Base-by-base conservation (phyloP, 2,113 vertebrate genomes). In the Sinosuthora webbiana region DNA sequence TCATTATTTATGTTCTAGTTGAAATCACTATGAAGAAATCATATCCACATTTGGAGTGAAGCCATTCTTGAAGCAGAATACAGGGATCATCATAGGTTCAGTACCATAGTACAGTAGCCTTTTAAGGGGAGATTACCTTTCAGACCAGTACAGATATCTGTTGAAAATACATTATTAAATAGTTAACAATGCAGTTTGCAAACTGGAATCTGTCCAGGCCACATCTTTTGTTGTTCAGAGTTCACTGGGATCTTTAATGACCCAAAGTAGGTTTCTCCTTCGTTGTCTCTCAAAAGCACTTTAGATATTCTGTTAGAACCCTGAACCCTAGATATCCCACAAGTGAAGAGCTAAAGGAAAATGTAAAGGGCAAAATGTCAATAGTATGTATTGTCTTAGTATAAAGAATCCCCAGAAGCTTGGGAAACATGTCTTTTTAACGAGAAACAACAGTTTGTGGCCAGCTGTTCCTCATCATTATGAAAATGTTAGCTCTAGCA, bases 391-490 rank as follows among this genome's bases (percentile, higher is more conserved):
- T 83, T 96, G 93, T 91, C 44, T 97, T 76, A 89, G 82, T 88
- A 79, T 75, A 96, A 95, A 98, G 89, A 95, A 97, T 94, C 77
- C 93, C 86, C 93, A 68, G 86, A 95, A 95, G 91, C 87, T 95
- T 84, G 6, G 25, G 64, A 96, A 94, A 95, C 87, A 68, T 73
- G 81, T 96, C 94, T 95, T 97, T 96, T 97, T 97, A 97, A 97
- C 57, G 76, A 97, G 96, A 96, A 97, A 91, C 82, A 95, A 91
- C 89, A 94, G 94, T 96, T 83, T 97, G 90, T 41, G 35, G 78
- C 93, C 96, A 97, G 93, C 97, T 97, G 97, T 90, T 97, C 59
- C 89, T 87, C 90, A 89, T 97, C 82, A 17, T 96, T 95, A 95
- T 44, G 64, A 97, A 67, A 83, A 95, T 15, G 87, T 95, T 90